Percentiles rank a stretch among this genome's conserved stretches.
These are phyloP conservation scores for Dasysyrphus tricinctus DNA, from an alignment of 2,888 invertebrate genomes.

Conservation along the genomic window DNA sequence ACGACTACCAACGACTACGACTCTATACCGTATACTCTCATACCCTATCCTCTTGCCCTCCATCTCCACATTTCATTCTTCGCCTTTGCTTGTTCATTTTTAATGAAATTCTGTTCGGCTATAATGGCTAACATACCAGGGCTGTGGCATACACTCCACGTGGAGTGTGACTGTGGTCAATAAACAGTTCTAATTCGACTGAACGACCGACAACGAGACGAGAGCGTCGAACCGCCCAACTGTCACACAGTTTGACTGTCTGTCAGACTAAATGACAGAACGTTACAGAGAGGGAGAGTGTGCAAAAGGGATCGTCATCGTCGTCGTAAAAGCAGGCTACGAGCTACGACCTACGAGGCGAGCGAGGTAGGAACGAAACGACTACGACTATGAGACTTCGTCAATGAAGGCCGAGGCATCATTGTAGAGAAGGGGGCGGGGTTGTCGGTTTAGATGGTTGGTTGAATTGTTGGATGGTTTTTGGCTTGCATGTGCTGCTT, in stretches of 20 bases:
- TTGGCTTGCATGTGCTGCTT: constrained; percentile 61
- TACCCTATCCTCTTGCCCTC: constrained; percentile 32
- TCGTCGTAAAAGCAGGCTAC: neutral
- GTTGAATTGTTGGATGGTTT: constrained; percentile 75
- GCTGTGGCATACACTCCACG: constrained; percentile 75
- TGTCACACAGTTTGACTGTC: neutral
- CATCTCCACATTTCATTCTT: constrained; percentile 70
- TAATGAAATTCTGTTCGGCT: constrained; percentile 76
- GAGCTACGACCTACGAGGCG: neutral
- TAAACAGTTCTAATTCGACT: constrained; percentile 75
- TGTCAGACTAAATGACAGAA: constrained; percentile 4
- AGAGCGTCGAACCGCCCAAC: neutral
- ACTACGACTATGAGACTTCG: constrained; percentile 9
- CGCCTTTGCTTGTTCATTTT: constrained; percentile 76
- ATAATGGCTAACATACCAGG: constrained; percentile 76
- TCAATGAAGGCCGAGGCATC: constrained; percentile 13
- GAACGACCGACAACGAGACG: constrained; percentile 34
- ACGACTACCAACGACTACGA: constrained; percentile 28
- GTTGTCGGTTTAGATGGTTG: constrained; percentile 70
- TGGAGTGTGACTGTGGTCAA: constrained; percentile 76
- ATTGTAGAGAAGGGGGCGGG: neutral
- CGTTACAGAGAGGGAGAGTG: constrained; percentile 65
- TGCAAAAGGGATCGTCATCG: constrained; percentile 64
- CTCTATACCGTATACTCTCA: constrained; percentile 23
- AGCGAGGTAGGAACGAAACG: neutral